These are phyloP conservation scores for Pygoscelis antarcticus DNA, from an alignment of 2,113 vertebrate genomes.

Conservation along the genomic window DNA sequence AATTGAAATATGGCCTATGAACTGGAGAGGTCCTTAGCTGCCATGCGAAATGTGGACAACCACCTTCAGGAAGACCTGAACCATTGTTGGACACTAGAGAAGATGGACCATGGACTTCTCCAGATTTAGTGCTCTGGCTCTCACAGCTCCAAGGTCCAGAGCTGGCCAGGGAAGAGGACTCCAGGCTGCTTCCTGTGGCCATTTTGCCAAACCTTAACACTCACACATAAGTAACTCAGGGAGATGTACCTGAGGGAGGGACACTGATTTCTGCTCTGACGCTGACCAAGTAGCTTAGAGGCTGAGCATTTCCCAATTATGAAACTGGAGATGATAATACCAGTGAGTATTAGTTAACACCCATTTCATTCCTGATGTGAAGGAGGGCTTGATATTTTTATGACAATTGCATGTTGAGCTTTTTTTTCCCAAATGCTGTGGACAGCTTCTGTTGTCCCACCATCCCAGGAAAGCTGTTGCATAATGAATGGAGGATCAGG, in stretches of 20 bases:
- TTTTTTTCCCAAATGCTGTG: background rate
- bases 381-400: background rate
- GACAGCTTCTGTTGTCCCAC: background rate
- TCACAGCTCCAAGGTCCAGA: background rate
- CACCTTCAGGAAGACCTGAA: background rate
- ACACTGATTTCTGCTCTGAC: background rate
- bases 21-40: background rate
- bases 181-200: background rate
- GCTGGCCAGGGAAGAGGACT: background rate
- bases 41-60: accelerated
- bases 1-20: background rate
- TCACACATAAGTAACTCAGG: background rate
- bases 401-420: accelerated
- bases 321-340: background rate
- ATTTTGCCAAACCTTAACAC: background rate
- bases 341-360: background rate
- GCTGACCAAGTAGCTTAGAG: background rate
- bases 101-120: background rate
- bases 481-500: background rate
- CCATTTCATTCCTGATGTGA: background rate
- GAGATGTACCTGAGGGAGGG: background rate
- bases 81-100: background rate
- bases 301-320: background rate
- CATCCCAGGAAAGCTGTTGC: background rate
- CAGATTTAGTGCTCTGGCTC: background rate